Base-by-base conservation (phyloP, 2,888 invertebrate genomes). In the Labia minor region DNA sequence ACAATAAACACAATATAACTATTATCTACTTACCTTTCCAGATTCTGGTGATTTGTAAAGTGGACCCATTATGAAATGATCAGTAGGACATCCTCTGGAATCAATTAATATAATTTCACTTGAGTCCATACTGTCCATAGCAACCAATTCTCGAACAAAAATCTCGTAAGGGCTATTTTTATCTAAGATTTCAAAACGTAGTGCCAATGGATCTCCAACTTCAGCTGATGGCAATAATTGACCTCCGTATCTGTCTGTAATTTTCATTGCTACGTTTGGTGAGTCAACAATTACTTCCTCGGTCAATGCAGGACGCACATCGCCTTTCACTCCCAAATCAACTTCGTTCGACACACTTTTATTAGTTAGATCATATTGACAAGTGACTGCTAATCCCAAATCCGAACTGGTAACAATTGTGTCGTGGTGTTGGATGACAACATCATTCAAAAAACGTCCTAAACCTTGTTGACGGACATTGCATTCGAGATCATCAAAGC, bases 351-450 rank as follows among this genome's bases (percentile, higher is more conserved):
- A 88, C 61, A 95, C 93, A 66, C 92, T 93, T 81, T 94, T 95
- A 78, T 95, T 95, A 72, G 92, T 92, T 73, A 95, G 81, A 77
- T 95, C 95, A 78, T 95, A 95, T 76, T 95, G 93, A 78, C 95
- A 95, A 71, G 93, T 92, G 69, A 95, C 92, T 63, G 93, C 92
- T 67, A 95, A 83, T 49, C 95, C 95, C 74, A 95, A 84, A 83
- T 95, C 95, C 65, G 93, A 92, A 70, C 92, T 92, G 71, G 95
- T 95, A 70, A 95, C 93, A 74, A 95, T 95, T 75, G 92, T 92
- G 76, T 94, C 94, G 80, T 95, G 95, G 80, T 95, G 94, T 77
- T 95, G 95, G 74, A 95, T 93, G 67, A 95, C 90, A 70, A 93
- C 92, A 78, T 95, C 95, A 78, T 93, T 95, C 75, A 92, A 84